These are phyloP conservation scores for Loris lydekkerianus DNA, from an alignment of 2,797 vertebrate genomes.

Conservation along the genomic window DNA sequence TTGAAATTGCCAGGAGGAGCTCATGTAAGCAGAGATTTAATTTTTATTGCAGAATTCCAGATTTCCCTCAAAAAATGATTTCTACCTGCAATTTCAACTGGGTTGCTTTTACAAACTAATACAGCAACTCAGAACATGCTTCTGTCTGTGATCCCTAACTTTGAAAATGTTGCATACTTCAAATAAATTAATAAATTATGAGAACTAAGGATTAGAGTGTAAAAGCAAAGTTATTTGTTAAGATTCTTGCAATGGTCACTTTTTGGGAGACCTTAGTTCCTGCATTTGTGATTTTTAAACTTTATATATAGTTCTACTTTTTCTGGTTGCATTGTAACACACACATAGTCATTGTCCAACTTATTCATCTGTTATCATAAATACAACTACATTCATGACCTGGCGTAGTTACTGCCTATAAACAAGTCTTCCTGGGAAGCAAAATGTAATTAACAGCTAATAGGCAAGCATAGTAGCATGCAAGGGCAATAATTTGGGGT, in stretches of 20 bases:
- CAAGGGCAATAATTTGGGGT: not conserved
- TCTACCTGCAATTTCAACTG: constrained; percentile 28
- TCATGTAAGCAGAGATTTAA: constrained; percentile 70
- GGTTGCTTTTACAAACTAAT: not conserved
- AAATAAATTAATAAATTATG: not conserved
- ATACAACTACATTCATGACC: not conserved
- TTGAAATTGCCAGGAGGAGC: constrained; percentile 75
- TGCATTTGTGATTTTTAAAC: not conserved
- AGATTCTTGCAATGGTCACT: not conserved
- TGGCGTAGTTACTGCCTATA: constrained; percentile 30
- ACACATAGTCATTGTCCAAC: not conserved
- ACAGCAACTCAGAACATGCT: not conserved
- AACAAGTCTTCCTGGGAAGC: not conserved
- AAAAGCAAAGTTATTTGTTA: not conserved
- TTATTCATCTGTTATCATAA: constrained; percentile 26
- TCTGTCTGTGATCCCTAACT: not conserved
- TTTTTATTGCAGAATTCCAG: constrained; percentile 27
- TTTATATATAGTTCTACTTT: not conserved
- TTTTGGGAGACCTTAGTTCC: not conserved
- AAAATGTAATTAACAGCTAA: constrained; percentile 36
- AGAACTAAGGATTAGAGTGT: not conserved
- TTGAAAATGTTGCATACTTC: not conserved
- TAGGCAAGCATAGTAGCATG: not conserved
- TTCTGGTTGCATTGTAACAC: not conserved
- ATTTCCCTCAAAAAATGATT: constrained; percentile 55